Conservation (phyloP, 1,140 invertebrate species). For the Carposina sasakii region DNA sequence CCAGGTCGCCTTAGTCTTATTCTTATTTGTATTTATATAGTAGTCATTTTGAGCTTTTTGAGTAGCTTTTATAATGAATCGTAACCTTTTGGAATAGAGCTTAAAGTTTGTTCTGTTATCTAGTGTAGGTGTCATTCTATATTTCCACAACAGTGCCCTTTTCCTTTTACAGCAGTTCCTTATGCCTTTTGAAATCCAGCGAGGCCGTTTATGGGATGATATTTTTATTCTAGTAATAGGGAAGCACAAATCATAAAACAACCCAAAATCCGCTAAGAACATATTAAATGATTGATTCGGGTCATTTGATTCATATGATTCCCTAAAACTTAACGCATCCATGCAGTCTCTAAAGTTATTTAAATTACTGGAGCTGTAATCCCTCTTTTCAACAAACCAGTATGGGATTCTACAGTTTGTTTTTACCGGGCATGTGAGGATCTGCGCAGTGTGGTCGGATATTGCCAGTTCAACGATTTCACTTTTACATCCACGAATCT, state of each 20-base stretch:
- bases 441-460: slow-evolving; percentile 19
- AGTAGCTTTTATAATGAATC: not conserved
- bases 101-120: not conserved
- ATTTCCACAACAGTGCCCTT: not conserved
- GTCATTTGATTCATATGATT: no score
- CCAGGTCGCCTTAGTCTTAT: slow-evolving; percentile 9
- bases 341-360: no score
- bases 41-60: not conserved
- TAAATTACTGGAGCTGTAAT: no score
- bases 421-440: slow-evolving; percentile 9
- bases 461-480: slow-evolving; percentile 16
- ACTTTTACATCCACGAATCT: slow-evolving; percentile 5
- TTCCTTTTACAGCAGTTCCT: not conserved
- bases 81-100: not conserved
- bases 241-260: not conserved
- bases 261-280: no score
- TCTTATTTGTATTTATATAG: not conserved
- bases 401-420: not conserved
- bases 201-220: not conserved
- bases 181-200: not conserved
- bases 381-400: slow-evolving; percentile 1
- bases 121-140: not conserved
- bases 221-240: not conserved
- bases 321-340: no score
- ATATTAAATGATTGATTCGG: no score